phyloP scores from a whole-genome alignment of 2,113 vertebrate species.

The Strix uralensis region DNA sequence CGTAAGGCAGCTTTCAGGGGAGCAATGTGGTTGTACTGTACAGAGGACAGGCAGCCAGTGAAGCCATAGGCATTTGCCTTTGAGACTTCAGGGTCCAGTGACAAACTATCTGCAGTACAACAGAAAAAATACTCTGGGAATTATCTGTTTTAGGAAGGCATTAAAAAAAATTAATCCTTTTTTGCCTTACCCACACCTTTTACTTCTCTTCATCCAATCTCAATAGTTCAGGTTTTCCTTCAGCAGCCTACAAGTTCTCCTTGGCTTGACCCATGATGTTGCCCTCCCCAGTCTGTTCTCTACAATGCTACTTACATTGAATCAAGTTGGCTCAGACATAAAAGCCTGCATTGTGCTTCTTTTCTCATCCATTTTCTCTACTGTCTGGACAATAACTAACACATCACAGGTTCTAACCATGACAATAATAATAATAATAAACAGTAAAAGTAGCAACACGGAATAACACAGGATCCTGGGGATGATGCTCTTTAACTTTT shows the following conservation, averaged over 20 bases:
- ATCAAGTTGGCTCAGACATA: not conserved
- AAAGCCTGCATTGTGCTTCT: not conserved
- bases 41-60: conserved; percentile 89
- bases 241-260: not conserved
- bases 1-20: conserved; percentile 91
- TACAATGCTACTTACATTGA: not conserved
- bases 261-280: not conserved
- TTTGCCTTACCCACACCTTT: not conserved
- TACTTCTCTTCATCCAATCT: not conserved
- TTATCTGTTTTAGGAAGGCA: not conserved
- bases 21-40: conserved; percentile 90
- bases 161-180: not conserved
- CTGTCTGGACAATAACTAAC: not conserved
- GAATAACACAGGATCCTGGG: not conserved
- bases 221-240: not conserved
- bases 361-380: not conserved
- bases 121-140: not conserved
- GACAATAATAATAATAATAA: not conserved
- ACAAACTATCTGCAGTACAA: conserved; percentile 74
- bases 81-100: conserved; percentile 78
- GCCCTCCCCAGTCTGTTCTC: not conserved
- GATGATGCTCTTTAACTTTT: not conserved
- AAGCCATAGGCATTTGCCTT: conserved; percentile 85
- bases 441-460: not conserved
- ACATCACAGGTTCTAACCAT: not conserved